These are phyloP conservation scores for Vandiemenella viatica DNA, from an alignment of 2,888 invertebrate species.

Conservation along the genomic window DNA sequence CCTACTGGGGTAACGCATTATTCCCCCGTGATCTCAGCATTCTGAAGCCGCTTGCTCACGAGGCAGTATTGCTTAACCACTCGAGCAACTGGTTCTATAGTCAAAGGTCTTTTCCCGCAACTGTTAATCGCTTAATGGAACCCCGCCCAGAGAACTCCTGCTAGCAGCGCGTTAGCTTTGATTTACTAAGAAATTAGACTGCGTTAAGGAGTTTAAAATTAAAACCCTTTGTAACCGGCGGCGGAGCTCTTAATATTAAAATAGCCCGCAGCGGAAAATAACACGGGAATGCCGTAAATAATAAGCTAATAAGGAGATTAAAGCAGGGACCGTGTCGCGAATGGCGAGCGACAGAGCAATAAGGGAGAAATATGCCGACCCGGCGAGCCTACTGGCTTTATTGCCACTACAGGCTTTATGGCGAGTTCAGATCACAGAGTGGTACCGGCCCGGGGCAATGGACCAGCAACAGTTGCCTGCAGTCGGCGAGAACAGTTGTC, in stretches of 20 bases:
- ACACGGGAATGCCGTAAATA: background rate
- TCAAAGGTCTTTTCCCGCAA: too few relatives aligned
- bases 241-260: background rate
- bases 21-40: too few relatives aligned
- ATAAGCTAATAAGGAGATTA: background rate
- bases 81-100: too few relatives aligned
- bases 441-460: too few relatives aligned
- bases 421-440: background rate
- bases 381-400: background rate
- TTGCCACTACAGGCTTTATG: background rate
- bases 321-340: too few relatives aligned
- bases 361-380: background rate
- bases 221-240: background rate
- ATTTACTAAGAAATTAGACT: background rate
- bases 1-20: too few relatives aligned
- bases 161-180: too few relatives aligned
- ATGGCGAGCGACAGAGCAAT: background rate
- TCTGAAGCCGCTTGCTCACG: too few relatives aligned
- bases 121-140: background rate
- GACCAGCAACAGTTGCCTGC: too few relatives aligned
- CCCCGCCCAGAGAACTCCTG: background rate
- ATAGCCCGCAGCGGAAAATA: background rate
- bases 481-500: too few relatives aligned
- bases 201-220: background rate
- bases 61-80: too few relatives aligned